Base-by-base conservation (phyloP, 2,888 invertebrate genomes). In the Drosophila stalkeri region DNA sequence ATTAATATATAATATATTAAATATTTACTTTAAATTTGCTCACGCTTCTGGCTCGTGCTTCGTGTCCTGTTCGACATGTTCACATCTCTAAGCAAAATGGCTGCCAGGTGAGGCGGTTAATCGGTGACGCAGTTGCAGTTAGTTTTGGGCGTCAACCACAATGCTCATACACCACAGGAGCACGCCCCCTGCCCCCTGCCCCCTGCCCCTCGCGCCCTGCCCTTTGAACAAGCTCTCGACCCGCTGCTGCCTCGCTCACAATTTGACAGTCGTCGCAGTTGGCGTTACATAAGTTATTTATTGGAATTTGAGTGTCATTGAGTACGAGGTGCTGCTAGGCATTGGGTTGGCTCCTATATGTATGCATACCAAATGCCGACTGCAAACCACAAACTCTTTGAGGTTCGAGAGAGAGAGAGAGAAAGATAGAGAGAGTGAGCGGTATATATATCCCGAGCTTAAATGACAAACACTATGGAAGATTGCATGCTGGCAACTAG, bases 231-330 rank as follows among this genome's bases (percentile, higher is more conserved):
- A 11, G 47, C 27, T 16, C 27, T 2, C 44, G 14, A 9, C 16
- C 31, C n/a, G 0, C 18, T 1, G 0, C 18, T 1, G 39, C 39
- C 69, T 16, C 66, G 11, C 39, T 20, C 56, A 51, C 47, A 54
- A 41, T 67, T 52, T 67, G 76, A 76, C 74, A 82, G 80, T 68
- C 73, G 70, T 75, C 63, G 82, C 72, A 75, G 80, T 75, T 72
- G 73, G 72, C 57, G 74, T 66, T 82, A 80, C 72, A 82, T 82
- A 72, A 82, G 77, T 81, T 83, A 81, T 81, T 81, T 81, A 81
- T 81, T 83, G 81, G 78, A 83, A 81, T 83, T 81, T 81, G 78
- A 83, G 78, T 83, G 83, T 75, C 81, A 72, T 64, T 72, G 72
- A 68, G 72, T 64, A 47, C 56, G 44, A 31, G n/a, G 18, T 33